A percentile compares a stretch with the other conserved stretches of the same genome.
Conservation (phyloP, 2,888 invertebrate species). For the Cyclophora punctaria region DNA sequence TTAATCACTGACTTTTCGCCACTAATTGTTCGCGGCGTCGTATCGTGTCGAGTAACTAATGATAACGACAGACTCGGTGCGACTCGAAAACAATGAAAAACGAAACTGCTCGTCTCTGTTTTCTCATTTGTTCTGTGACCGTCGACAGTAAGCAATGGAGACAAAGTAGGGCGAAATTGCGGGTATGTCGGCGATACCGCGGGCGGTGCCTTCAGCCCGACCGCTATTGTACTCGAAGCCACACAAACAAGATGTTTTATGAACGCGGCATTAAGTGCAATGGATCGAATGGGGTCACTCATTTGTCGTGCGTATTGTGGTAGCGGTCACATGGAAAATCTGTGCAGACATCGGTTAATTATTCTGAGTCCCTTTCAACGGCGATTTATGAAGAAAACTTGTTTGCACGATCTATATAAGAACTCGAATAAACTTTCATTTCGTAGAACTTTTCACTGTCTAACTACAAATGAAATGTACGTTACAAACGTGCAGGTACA, state of each 20-base stretch:
- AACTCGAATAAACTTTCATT: too few species aligned
- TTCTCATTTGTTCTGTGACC: conserved; percentile 50
- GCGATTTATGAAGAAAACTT: too few species aligned
- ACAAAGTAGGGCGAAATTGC: conserved; percentile 59
- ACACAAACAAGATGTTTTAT: conserved; percentile 67
- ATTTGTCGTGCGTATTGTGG: conserved; percentile 33
- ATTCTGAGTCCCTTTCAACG: not conserved
- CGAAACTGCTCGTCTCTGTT: conserved; percentile 38
- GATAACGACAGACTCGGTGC: conserved; percentile 23
- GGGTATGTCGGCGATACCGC: conserved; percentile 43
- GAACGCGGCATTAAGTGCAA: conserved; percentile 54
- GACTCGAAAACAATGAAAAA: conserved; percentile 52
- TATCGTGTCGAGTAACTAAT: conserved; percentile 24
- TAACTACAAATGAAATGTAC: too few species aligned
- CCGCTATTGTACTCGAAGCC: conserved; percentile 53
- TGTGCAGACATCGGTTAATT: conserved; percentile 14
- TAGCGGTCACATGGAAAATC: conserved; percentile 35
- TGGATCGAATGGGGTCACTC: conserved; percentile 55
- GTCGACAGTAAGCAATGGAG: conserved; percentile 50
- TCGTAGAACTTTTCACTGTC: too few species aligned
- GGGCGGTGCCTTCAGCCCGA: conserved; percentile 27
- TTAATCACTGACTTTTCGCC: conserved; percentile 22
- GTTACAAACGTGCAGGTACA: too few species aligned
- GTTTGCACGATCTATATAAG: too few species aligned
- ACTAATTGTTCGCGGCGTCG: conserved; percentile 24